A percentile compares a stretch with the other conserved stretches of the same genome.
These are phyloP conservation scores for Ariopsis seemanni DNA, from an alignment of 2,113 vertebrate genomes.

Conservation along the genomic window DNA sequence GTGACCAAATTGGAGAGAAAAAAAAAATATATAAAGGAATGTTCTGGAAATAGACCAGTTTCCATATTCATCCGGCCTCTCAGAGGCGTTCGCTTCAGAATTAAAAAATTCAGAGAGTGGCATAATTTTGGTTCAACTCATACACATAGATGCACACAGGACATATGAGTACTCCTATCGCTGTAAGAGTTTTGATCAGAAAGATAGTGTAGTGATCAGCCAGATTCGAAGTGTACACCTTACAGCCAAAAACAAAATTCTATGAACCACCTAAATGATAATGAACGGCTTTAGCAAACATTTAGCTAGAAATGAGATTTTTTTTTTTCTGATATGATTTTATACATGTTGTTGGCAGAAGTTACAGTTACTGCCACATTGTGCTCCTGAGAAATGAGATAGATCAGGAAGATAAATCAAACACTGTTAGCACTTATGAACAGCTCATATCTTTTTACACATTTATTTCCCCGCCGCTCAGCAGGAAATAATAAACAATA, in stretches of 20 bases:
- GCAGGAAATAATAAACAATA: background rate
- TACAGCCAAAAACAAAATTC: background rate
- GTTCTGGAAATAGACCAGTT: no score
- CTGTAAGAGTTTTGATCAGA: background rate
- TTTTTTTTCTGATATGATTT: background rate
- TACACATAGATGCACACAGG: background rate
- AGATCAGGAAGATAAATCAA: background rate
- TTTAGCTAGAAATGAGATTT: background rate
- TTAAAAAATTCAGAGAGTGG: no score
- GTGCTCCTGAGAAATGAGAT: background rate
- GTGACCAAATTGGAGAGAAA: no score
- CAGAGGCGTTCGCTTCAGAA: no score
- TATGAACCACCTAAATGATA: background rate
- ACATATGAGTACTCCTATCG: background rate
- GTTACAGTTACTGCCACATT: background rate
- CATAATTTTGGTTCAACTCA: no score
- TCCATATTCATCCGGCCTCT: no score
- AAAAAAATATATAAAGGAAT: no score
- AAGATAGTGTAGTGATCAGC: background rate
- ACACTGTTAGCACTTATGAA: background rate
- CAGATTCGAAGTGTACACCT: background rate
- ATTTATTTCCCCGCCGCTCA: background rate
- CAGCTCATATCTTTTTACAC: background rate
- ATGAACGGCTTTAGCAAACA: background rate
- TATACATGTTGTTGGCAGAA: background rate